Conservation (phyloP, 2,113 vertebrate genomes). For the Thomomys bottae region DNA sequence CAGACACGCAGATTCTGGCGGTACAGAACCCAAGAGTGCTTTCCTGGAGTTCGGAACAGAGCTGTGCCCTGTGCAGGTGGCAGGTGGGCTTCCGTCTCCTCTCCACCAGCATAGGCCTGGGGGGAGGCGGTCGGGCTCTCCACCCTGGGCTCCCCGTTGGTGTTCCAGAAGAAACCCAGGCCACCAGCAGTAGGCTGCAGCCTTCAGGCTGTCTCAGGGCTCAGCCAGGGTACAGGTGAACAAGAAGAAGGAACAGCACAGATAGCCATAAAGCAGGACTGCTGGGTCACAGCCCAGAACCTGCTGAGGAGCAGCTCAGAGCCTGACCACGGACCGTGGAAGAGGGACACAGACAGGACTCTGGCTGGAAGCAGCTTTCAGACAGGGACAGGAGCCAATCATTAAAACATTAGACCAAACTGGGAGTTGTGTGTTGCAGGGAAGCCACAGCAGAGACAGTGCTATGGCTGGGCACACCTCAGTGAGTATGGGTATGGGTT, state of each 20-base stretch:
- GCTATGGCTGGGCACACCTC: accelerated
- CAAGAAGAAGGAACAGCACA: too few species aligned
- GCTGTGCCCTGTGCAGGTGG: neutral
- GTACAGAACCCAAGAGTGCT: too few species aligned
- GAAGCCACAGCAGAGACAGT: neutral
- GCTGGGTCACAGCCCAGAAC: too few species aligned
- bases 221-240: neutral
- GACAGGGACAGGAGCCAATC: neutral
- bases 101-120: neutral
- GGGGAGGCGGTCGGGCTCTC: accelerated
- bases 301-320: neutral
- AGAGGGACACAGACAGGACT: accelerated
- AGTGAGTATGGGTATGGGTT: accelerated
- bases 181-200: neutral
- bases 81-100: neutral
- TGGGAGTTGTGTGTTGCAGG: accelerated
- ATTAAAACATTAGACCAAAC: neutral
- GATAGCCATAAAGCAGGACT: accelerated
- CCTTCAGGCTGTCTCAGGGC: neutral
- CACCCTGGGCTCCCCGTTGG: accelerated
- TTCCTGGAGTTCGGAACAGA: neutral
- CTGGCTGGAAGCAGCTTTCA: neutral
- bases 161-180: neutral
- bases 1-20: too few species aligned
- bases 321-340: accelerated